Evolutionary conservation across 2,113 vertebrate genomes (phyloP).

Genomic region (Addax nasomaculatus): DNA sequence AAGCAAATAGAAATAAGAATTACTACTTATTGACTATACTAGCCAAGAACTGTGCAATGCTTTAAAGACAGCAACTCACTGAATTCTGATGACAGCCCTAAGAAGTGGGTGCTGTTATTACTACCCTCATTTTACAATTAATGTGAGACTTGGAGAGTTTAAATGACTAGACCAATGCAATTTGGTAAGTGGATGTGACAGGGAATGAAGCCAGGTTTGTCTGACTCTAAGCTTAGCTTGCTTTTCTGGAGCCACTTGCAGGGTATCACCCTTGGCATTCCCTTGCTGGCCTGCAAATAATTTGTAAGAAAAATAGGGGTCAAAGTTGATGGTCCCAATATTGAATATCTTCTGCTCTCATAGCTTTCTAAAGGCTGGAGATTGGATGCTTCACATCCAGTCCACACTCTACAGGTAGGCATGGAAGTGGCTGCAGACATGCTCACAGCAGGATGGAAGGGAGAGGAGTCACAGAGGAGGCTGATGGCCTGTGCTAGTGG

Average conservation of each 20-base stretch:
- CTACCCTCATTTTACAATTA: background rate
- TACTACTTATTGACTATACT: background rate
- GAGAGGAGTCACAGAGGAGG: rapidly evolving
- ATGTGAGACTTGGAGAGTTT: background rate
- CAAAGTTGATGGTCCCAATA: conserved; percentile 63
- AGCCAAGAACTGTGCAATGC: background rate
- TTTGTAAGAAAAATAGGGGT: conserved; percentile 70
- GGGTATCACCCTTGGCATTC: background rate
- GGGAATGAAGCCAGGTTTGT: background rate
- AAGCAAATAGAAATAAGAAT: background rate
- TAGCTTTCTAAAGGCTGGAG: conserved; percentile 39
- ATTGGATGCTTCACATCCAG: conserved; percentile 28
- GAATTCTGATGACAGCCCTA: background rate
- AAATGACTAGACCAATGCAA: background rate
- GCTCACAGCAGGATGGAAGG: background rate
- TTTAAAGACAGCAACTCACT: background rate
- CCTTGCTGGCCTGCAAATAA: background rate
- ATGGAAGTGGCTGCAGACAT: background rate
- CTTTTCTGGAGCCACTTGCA: background rate
- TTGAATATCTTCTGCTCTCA: conserved; percentile 66
- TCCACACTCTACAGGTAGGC: background rate
- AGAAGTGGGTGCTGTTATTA: background rate
- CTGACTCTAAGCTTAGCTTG: background rate
- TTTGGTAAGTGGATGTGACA: background rate
- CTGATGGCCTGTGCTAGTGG: rapidly evolving